These are phyloP conservation scores for Conus canariensis DNA, from an alignment of 2,888 invertebrate genomes.

Conservation along the genomic window DNA sequence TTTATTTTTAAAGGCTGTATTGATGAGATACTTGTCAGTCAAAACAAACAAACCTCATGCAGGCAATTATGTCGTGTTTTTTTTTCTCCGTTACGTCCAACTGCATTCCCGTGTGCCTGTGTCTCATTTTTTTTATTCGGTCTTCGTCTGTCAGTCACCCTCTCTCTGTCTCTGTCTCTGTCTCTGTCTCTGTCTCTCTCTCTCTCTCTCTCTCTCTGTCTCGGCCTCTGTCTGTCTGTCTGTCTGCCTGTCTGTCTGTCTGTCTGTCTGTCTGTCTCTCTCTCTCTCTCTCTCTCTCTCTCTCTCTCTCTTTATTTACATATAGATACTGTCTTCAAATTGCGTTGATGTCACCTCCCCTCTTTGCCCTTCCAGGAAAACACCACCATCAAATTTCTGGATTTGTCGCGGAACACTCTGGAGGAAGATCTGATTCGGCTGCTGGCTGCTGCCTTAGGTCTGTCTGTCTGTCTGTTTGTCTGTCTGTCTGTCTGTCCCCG, in stretches of 20 bases:
- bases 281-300: background rate
- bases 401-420: conserved; percentile 30
- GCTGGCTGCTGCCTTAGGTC: conserved; percentile 37
- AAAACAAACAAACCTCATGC: too few relatives aligned
- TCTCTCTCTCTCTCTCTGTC: background rate
- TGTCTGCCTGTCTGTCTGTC: background rate
- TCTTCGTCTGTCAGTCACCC: too few relatives aligned
- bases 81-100: too few relatives aligned
- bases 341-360: background rate
- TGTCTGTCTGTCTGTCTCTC: too few relatives aligned
- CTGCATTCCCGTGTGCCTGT: too few relatives aligned
- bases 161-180: background rate
- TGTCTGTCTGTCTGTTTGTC: background rate
- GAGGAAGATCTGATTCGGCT: conserved; percentile 26
- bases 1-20: too few relatives aligned
- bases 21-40: too few relatives aligned
- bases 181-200: background rate
- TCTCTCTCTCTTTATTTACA: background rate
- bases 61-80: too few relatives aligned
- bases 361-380: background rate
- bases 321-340: background rate
- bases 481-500: background rate
- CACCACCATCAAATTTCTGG: conserved; percentile 27
- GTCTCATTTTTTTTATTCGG: too few relatives aligned
- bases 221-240: background rate